Evolutionary conservation across 2,888 invertebrate species (phyloP), one percentile per base, ranked within the genome.

Genomic region (Scelioninae gen. 2): DNA sequence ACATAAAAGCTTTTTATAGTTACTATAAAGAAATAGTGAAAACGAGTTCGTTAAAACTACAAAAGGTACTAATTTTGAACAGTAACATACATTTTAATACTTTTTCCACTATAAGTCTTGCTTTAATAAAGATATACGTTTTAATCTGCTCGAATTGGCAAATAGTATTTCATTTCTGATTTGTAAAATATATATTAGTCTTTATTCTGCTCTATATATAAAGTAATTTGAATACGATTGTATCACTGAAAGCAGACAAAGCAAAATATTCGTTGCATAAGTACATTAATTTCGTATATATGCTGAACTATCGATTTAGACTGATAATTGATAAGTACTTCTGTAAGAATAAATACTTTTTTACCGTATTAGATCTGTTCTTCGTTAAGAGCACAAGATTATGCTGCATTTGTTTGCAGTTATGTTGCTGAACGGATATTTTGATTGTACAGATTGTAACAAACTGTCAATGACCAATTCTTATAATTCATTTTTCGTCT

Each of bases 291-390:
- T 58, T 31, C 9, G 3, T 13, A 4, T 4, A 31, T 1, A 35
- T 10, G 48, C 41, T 35, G 16, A 33, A 35, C 41, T 63, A 10
- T 46, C 55, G 22, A 43, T 31, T 64, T 46, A 64, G 58, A 71
- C 70, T 63, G 70, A 70, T 70, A 57, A 57, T 39, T 57, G 15
- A 57, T 71, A 58, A 58, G 45, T 39, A 19, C 13, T 52, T 11
- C 22, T 16, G 28, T 46, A 64, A 31, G 22, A 31, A 15, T 25
- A n/a, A 31, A 50, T 39, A 60, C 10, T 48, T 48, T 50, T 58
- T 58, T 43, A 50, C 16, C 7, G 13, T 15, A 13, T 50, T 52
- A 13, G 19, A 39, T 18, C 19, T n/a, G n/a, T n/a, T n/a, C n/a
- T n/a, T n/a, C n/a, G n/a, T n/a, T n/a, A n/a, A n/a, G n/a, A n/a